Base-by-base conservation (phyloP, 1,140 invertebrate genomes). In the Procambarus clarkii region DNA sequence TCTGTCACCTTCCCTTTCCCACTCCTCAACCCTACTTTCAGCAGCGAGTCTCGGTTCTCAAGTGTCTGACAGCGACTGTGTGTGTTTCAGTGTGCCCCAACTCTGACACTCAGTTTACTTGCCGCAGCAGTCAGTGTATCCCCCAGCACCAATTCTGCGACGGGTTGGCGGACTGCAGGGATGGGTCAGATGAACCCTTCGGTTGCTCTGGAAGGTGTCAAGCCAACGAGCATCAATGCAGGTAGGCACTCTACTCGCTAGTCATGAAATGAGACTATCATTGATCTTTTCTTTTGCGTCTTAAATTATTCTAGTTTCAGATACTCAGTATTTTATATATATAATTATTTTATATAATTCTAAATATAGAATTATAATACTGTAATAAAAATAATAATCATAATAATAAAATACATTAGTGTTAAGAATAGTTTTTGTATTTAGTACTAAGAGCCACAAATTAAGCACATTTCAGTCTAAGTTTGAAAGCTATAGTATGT, bases 121-220 rank as follows among this genome's bases (percentile, higher is more conserved):
- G 97, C 94, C 94, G 95, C 44, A 94, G 96, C 64, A 97, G 97
- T 0, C 94, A 96, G 77, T 98, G 97, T 94, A 93, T 98, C 45
- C 93, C 95, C 0, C 94, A 95, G 71, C 86, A 94, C 8, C 95
- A 95, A 58, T 94, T 97, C 48, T 98, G 97, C 93, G 95, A 98
- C 94, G 96, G 96, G 0, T 94, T 96, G 76, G 93, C 93, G 0
- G 95, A 98, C 92, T 98, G 98, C 93, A 93, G 93, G 58, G 97
- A 97, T 94, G 95, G 95, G 86, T 96, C 96, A 2, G 97, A 94
- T 95, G 96, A 93, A 96, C 96, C 97, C 0, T 93, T 94, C 0
- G 94, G 94, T 1, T 97, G 96, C 80, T 94, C 94, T 94, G 95
- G 93, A 93, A 94, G 93, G 60, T 96, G 94, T 24, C 97, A 97